Conservation (phyloP, 2,113 vertebrate species). For the Cinclus cinclus region DNA sequence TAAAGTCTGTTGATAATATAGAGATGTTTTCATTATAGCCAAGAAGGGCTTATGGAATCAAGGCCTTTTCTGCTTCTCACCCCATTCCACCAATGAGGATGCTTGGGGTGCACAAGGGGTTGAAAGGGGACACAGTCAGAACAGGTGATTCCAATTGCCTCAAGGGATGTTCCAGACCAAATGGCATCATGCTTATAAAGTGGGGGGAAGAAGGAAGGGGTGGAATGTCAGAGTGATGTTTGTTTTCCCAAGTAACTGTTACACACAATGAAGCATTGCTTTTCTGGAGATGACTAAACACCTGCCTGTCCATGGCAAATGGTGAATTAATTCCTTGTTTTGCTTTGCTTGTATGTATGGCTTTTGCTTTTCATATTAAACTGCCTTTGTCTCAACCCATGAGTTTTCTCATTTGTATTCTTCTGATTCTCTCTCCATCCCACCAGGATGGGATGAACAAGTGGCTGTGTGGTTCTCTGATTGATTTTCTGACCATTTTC, state of each 20-base stretch:
- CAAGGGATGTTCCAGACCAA: background rate
- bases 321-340: background rate
- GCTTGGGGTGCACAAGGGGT: rapidly evolving
- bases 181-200: background rate
- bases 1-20: background rate
- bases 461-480: background rate
- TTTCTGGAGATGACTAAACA: background rate
- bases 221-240: background rate
- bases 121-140: background rate
- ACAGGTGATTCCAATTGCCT: background rate
- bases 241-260: background rate
- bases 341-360: background rate
- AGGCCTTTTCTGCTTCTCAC: background rate
- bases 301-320: background rate
- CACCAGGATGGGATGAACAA: background rate
- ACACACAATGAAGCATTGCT: background rate
- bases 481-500: background rate
- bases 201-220: background rate
- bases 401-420: background rate
- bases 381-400: background rate
- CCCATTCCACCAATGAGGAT: background rate
- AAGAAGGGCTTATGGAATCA: background rate
- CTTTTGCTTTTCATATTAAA: background rate
- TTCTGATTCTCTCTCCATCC: background rate
- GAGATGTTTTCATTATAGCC: background rate